phyloP scores from a whole-genome alignment of 2,888 invertebrate species.

The Pristionchus entomophagus region DNA sequence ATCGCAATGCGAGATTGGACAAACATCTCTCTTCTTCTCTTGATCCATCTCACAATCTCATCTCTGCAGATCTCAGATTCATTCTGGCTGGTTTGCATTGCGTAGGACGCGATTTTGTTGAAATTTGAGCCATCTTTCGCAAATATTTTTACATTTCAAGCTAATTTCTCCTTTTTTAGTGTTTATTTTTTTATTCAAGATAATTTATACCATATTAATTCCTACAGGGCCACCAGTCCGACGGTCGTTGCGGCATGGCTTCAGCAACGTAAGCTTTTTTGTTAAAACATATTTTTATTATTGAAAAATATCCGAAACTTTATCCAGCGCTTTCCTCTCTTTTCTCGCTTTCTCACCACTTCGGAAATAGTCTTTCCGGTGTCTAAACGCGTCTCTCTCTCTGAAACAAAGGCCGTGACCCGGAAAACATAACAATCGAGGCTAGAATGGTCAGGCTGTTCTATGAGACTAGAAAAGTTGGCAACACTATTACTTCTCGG shows the following conservation, averaged over 20 bases:
- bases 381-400: neutral
- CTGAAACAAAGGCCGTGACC: neutral
- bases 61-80: neutral
- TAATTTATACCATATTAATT: neutral
- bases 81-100: neutral
- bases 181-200: neutral
- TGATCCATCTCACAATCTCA: neutral
- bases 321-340: neutral
- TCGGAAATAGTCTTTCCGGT: neutral
- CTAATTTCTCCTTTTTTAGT: neutral
- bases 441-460: neutral
- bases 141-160: neutral
- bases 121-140: neutral
- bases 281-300: neutral
- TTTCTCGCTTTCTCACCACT: neutral
- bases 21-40: conserved; percentile 16
- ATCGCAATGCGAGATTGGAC: neutral
- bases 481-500: neutral
- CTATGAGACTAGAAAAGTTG: neutral
- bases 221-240: neutral
- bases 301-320: neutral
- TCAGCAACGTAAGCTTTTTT: neutral
- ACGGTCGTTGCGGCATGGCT: neutral
- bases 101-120: neutral
- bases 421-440: conserved; percentile 2